Evolutionary conservation across 1,140 invertebrate species (phyloP).

Genomic region (Atta texana): DNA sequence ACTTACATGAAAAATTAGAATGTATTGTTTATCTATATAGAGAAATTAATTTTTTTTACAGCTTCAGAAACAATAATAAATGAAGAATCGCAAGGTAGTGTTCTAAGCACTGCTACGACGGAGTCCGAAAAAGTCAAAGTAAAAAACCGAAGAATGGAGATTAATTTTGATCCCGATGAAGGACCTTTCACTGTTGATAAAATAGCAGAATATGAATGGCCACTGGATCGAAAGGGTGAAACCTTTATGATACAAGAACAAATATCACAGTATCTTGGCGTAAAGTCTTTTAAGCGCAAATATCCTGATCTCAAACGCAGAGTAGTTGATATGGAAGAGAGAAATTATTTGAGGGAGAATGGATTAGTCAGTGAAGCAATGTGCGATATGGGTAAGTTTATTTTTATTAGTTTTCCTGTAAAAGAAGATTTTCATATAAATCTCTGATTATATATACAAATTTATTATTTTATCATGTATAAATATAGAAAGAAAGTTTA

Average conservation of each 20-base stretch:
- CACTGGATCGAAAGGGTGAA: conserved; percentile 90
- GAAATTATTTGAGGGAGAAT: conserved; percentile 94
- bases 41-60: conserved; percentile 63
- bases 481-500: background rate
- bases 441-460: background rate
- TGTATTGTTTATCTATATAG: conserved; percentile 30
- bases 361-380: conserved; percentile 95
- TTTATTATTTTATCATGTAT: conserved; percentile 18
- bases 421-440: conserved; percentile 8
- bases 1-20: conserved; percentile 4
- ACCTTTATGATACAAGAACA: conserved; percentile 96
- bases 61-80: conserved; percentile 88
- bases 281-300: conserved; percentile 98
- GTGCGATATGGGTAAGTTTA: conserved; percentile 92
- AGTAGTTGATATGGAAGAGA: conserved; percentile 95
- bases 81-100: conserved; percentile 93
- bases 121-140: conserved; percentile 89
- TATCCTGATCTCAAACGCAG: conserved; percentile 96
- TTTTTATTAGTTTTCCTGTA: background rate
- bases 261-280: conserved; percentile 95
- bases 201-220: conserved; percentile 98
- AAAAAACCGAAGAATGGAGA: conserved; percentile 91
- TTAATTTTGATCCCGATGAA: conserved; percentile 89
- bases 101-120: conserved; percentile 90
- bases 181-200: conserved; percentile 93